Percentiles rank a stretch among this genome's conserved stretches.
Evolutionary conservation across 2,888 invertebrate species (phyloP).

Genomic region (Toxonevra muliebris): DNA sequence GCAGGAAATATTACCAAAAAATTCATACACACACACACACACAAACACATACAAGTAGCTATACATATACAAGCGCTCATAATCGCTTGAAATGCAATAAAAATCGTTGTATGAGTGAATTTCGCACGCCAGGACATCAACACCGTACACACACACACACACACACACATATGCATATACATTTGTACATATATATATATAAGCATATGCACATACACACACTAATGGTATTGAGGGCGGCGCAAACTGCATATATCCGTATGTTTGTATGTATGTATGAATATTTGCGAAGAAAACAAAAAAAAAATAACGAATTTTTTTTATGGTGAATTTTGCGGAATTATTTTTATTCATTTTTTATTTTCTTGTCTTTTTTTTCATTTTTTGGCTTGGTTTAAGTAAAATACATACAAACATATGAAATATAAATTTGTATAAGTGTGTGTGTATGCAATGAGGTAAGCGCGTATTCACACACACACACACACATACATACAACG

Average conservation of each 20-base stretch:
- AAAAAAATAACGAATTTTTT: too few species aligned
- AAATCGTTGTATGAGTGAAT: constrained; percentile 1
- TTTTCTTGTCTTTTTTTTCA: neutral
- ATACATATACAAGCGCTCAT: neutral
- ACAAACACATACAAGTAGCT: neutral
- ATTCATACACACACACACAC: too few species aligned
- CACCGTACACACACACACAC: neutral
- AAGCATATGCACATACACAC: neutral
- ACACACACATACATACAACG: neutral
- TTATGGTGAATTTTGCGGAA: too few species aligned
- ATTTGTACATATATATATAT: neutral
- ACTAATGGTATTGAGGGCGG: too few species aligned
- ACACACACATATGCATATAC: neutral
- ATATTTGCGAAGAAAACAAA: too few species aligned
- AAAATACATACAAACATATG: neutral
- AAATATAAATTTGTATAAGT: neutral
- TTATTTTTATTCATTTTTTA: too few species aligned
- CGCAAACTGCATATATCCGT: neutral
- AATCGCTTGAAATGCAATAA: constrained; percentile 1
- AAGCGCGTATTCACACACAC: neutral
- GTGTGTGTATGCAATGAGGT: neutral
- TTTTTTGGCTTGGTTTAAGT: neutral
- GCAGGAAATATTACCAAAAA: neutral
- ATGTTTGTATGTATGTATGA: neutral
- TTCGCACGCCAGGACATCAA: constrained; percentile 8